Percentiles rank a stretch among this genome's conserved stretches.
phyloP scores from a whole-genome alignment of 1,140 invertebrate species.

The Ctenoplectra terminalis region DNA sequence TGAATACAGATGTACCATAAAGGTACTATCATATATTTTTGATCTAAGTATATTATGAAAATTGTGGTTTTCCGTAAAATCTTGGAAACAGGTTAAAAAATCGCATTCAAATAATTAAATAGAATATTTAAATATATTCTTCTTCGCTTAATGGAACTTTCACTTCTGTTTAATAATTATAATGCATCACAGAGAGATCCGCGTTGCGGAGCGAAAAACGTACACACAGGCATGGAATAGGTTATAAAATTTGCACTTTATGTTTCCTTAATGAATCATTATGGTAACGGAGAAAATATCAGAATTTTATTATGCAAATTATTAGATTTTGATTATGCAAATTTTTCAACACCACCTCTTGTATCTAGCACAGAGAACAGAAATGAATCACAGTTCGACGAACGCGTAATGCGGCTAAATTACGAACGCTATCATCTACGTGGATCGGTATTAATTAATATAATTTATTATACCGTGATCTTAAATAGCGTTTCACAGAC shows the following conservation, averaged over 20 bases:
- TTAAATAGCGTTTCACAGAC: conserved; percentile 2
- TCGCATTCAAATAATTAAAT: not conserved
- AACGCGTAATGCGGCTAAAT: conserved; percentile 1
- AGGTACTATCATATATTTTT: no score
- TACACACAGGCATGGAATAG: no score
- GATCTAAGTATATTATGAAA: no score
- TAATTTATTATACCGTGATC: conserved; percentile 30
- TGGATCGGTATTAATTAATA: conserved; percentile 15
- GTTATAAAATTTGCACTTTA: not conserved
- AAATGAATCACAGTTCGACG: conserved; percentile 32
- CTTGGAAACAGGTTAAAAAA: no score
- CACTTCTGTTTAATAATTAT: no score
- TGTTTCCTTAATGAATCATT: no score
- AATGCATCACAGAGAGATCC: no score
- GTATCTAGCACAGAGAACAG: not conserved
- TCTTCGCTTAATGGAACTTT: no score
- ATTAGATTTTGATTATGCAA: not conserved
- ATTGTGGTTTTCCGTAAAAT: no score
- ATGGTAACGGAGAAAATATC: not conserved
- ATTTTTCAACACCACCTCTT: not conserved
- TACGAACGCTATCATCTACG: conserved; percentile 5
- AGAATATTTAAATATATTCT: no score
- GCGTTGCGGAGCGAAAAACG: no score
- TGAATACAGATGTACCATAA: no score
- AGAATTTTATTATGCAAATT: not conserved